These are phyloP conservation scores for Pristionchus japonicus DNA, from an alignment of 2,888 invertebrate species.

Conservation along the genomic window DNA sequence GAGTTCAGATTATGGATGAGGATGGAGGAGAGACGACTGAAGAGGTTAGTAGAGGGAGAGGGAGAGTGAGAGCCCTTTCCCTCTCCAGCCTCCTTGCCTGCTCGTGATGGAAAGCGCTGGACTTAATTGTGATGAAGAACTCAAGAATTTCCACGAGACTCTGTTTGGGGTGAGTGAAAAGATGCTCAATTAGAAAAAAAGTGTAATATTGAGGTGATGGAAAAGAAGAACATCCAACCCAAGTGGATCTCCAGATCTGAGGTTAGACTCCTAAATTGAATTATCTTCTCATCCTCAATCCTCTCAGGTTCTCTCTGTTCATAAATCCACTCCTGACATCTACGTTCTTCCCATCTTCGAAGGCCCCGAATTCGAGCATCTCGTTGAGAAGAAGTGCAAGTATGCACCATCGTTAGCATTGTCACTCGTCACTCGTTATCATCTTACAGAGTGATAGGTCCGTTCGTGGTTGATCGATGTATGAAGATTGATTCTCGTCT, in stretches of 20 bases:
- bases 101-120: conserved; percentile 36
- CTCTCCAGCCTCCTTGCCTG: background rate
- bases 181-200: too few species aligned
- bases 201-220: conserved; percentile 26
- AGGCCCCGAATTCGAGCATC: conserved; percentile 38
- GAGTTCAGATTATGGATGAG: background rate
- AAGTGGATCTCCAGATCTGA: background rate
- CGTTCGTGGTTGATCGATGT: conserved; percentile 54
- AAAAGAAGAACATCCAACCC: background rate
- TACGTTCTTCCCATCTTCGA: conserved; percentile 34
- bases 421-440: too few species aligned
- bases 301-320: background rate
- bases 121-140: conserved; percentile 11
- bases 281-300: background rate
- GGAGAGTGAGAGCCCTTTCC: too few species aligned
- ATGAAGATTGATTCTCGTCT: conserved; percentile 49
- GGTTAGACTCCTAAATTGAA: background rate
- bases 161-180: conserved; percentile 23
- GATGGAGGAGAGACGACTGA: background rate
- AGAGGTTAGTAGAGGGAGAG: background rate
- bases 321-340: background rate
- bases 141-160: conserved; percentile 38
- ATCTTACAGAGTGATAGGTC: conserved; percentile 52
- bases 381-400: conserved; percentile 16
- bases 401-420: too few species aligned